Evolutionary conservation across 2,797 vertebrate genomes (phyloP), one percentile per base, ranked within the genome.

Genomic region (Chanos chanos): DNA sequence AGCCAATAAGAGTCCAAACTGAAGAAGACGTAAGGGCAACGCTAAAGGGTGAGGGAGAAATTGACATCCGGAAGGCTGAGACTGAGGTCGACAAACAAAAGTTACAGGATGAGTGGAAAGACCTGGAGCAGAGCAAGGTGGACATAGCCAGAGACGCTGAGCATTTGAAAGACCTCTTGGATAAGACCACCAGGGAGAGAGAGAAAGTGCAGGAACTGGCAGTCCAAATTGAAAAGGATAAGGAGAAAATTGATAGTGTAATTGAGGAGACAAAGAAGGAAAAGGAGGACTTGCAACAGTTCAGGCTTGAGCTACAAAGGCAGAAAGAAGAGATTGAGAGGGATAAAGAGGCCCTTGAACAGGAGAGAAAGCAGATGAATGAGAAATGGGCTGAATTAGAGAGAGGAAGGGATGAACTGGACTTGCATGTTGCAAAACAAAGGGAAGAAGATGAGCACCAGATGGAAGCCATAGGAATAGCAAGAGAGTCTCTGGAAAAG

Each of bases 41-140:
- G 15, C 13, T 37, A 15, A 13, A 5, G 15, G 6, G 34, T 5
- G 13, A 37, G 13, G 56, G 18, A 60, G 51, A 40, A 2, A 37
- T 66, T 21, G 33, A 45, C 44, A 28, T 28, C 8, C 39, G 31
- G 33, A 65, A 30, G 39, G 12, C 25, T 4, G 54, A 9, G 4
- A 1, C 71, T 28, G 68, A 66, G 15, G 49, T 25, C 7, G 50
- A 57, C 33, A 62, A 39, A 41, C 27, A 28, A 13, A 52, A 10
- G 22, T 5, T 61, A 10, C 58, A 66, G 15, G 27, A 36, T 15
- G 24, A 45, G 5, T 55, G 44, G 37, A 13, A 52, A n/a, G 48
- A 61, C 37, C 22, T 71, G 43, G 37, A 60, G 10, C n/a, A n/a
- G n/a, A n/a, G n/a, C n/a, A n/a, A n/a, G n/a, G n/a, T n/a, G n/a